These are phyloP conservation scores for Acholoe squamosa DNA, from an alignment of 2,888 invertebrate species.

Conservation along the genomic window DNA sequence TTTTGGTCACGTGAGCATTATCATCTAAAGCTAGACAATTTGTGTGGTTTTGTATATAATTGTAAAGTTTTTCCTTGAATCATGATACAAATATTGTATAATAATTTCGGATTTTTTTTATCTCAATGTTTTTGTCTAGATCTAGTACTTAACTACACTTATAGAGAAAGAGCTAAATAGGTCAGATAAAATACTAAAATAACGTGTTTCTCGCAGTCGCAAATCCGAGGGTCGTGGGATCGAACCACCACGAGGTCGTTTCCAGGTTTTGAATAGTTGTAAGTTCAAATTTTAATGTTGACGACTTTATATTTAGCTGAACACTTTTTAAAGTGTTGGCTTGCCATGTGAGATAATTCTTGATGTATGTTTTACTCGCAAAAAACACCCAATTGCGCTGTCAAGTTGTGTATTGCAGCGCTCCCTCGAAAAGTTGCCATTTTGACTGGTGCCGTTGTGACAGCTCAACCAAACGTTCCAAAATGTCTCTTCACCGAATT, in stretches of 20 bases:
- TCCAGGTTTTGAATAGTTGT: neutral
- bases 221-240: constrained; percentile 42
- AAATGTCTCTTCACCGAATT: neutral
- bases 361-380: too few species aligned
- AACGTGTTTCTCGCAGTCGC: neutral
- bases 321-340: neutral
- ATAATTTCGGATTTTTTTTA: too few species aligned
- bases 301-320: neutral
- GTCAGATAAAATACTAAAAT: neutral
- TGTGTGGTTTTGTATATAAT: neutral
- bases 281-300: neutral
- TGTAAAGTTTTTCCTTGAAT: neutral
- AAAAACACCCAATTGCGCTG: too few species aligned
- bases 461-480: neutral
- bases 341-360: neutral
- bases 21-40: neutral
- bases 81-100: too few species aligned
- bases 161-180: neutral
- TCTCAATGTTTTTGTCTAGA: too few species aligned
- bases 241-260: constrained; percentile 50
- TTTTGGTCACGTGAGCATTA: constrained; percentile 45
- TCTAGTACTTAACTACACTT: too few species aligned
- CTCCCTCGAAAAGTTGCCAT: neutral
- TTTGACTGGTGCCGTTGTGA: neutral
- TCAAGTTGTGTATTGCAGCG: neutral